Conservation (phyloP, 2,113 vertebrate genomes). For the Lophotis ruficrista region DNA sequence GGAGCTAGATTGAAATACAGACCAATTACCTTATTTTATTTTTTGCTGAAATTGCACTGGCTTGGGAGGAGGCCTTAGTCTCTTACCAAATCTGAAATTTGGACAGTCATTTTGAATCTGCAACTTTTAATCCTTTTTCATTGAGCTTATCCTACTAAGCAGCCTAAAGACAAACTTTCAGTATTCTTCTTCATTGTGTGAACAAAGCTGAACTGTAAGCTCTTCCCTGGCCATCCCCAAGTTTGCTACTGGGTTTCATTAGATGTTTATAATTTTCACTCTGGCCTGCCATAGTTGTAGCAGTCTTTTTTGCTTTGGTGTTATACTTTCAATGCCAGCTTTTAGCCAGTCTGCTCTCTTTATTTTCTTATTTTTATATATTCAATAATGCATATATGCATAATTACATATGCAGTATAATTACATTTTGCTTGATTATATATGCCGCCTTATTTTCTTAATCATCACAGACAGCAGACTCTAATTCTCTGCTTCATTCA, state of each 20-base stretch:
- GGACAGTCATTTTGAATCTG: background rate
- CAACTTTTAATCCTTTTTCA: background rate
- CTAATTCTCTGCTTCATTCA: background rate
- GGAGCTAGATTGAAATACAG: background rate
- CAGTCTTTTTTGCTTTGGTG: background rate
- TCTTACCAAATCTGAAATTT: background rate
- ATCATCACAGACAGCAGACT: background rate
- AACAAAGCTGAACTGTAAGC: background rate
- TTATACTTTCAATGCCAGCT: background rate
- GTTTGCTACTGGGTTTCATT: background rate
- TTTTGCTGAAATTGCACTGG: background rate
- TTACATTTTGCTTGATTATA: constrained; percentile 1
- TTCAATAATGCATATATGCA: background rate
- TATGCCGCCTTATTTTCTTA: background rate
- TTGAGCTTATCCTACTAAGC: background rate
- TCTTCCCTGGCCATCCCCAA: background rate
- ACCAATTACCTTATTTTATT: background rate
- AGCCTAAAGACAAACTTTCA: background rate
- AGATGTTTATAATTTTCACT: background rate
- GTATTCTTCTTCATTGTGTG: background rate
- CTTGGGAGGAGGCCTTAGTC: background rate
- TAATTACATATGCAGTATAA: background rate
- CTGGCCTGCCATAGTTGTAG: background rate
- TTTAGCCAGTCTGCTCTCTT: background rate
- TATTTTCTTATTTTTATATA: background rate